phyloP scores from a whole-genome alignment of 2,888 invertebrate genomes.

The Athetis lepigone region DNA sequence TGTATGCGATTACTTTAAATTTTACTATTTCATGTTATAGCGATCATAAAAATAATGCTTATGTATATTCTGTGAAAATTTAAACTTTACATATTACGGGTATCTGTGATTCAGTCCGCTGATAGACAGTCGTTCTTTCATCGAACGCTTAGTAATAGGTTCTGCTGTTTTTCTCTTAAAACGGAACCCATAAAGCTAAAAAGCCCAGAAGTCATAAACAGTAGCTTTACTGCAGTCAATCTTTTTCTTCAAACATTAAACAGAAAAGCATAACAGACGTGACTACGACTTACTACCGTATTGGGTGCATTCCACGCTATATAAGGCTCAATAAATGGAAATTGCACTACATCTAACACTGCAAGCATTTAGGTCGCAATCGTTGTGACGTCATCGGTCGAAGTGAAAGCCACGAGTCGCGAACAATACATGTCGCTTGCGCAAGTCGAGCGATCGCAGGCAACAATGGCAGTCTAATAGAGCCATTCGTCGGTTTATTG shows the following conservation, averaged over 20 bases:
- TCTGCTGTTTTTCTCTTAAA: too few relatives aligned
- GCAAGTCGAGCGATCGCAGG: conserved; percentile 83
- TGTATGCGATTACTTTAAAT: too few relatives aligned
- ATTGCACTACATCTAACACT: conserved; percentile 82
- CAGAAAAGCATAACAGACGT: conserved; percentile 62
- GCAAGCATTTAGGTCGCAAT: conserved; percentile 82
- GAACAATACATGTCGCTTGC: conserved; percentile 89
- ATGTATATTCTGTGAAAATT: too few relatives aligned
- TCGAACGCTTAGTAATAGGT: too few relatives aligned
- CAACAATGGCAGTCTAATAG: conserved; percentile 89
- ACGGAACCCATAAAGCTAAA: too few relatives aligned
- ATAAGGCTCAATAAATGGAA: conserved; percentile 81
- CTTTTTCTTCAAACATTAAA: conserved; percentile 59
- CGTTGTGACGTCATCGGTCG: conserved; percentile 80
- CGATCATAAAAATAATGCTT: too few relatives aligned
- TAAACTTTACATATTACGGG: too few relatives aligned
- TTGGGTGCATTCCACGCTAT: conserved; percentile 73
- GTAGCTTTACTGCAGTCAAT: conserved; percentile 39
- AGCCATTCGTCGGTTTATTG: conserved; percentile 90
- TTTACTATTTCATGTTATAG: too few relatives aligned
- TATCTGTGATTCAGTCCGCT: too few relatives aligned
- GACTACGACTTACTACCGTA: conserved; percentile 70
- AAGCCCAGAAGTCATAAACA: conserved; percentile 34
- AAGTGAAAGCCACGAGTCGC: conserved; percentile 84
- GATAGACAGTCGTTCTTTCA: too few relatives aligned